Percentiles rank a stretch among this genome's conserved stretches.
Evolutionary conservation across 2,888 invertebrate genomes (phyloP).

Genomic region (Drosophila borborema): DNA sequence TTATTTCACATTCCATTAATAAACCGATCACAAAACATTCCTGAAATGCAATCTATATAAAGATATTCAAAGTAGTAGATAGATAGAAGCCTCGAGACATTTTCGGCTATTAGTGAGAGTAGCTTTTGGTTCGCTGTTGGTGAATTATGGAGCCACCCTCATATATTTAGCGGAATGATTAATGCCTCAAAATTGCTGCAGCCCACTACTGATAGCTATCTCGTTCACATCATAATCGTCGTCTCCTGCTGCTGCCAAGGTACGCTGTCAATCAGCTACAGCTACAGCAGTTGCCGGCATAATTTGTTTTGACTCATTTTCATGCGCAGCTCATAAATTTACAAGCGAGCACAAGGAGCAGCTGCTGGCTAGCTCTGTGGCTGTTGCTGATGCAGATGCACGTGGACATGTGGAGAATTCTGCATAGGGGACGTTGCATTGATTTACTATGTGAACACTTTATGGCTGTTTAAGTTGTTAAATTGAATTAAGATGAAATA

Average conservation of each 20-base stretch:
- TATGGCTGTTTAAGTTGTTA: constrained; percentile 83
- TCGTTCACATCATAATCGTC: constrained; percentile 75
- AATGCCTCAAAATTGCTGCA: constrained; percentile 68
- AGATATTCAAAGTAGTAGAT: neutral
- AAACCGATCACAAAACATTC: constrained; percentile 37
- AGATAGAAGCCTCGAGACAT: neutral
- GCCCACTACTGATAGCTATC: constrained; percentile 63
- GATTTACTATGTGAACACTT: constrained; percentile 84
- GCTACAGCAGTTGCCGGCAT: constrained; percentile 57
- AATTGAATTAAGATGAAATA: constrained; percentile 83
- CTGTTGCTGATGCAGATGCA: constrained; percentile 40
- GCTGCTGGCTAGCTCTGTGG: constrained; percentile 14
- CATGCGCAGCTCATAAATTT: constrained; percentile 79
- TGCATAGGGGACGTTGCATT: constrained; percentile 66
- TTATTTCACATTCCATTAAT: constrained; percentile 61
- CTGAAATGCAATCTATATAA: neutral
- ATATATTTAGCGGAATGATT: constrained; percentile 68
- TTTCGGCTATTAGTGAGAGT: constrained; percentile 39
- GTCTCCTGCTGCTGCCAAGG: constrained; percentile 28
- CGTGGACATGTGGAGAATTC: constrained; percentile 30
- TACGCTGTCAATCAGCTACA: constrained; percentile 63
- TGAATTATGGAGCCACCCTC: constrained; percentile 51
- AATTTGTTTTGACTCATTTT: constrained; percentile 82
- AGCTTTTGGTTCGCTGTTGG: constrained; percentile 20
- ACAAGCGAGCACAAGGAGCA: constrained; percentile 25